Base-by-base conservation (phyloP, 2,113 vertebrate genomes). In the Rhagologus leucostigma region DNA sequence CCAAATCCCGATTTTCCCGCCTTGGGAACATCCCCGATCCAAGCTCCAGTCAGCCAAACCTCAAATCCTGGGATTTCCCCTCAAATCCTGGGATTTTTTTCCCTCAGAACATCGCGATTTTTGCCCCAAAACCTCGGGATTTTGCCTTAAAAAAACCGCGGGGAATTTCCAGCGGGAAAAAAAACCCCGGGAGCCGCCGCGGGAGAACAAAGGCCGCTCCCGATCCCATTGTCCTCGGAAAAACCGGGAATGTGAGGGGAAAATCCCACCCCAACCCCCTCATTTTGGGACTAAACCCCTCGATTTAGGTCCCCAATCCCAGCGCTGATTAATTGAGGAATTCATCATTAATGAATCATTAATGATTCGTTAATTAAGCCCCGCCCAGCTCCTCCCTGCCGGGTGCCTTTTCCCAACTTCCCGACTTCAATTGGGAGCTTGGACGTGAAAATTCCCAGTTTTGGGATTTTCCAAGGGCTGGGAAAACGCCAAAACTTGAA, bases 401-500 rank as follows among this genome's bases (percentile, higher is more conserved):
- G 29, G 12, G 3, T 15, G 9, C 9, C n/a, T 39, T 4, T 27
- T 19, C 26, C 24, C 15, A 11, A 16, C 3, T 62, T 39, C 21
- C 29, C 6, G 29, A 16, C 5, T 2, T 9, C 3, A 24, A 14
- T 0, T 23, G 41, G 18, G 55, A 57, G 41, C 0, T 46, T 7
- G 53, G 53, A 6, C 5, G 1, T 16, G 16, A 14, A 37, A 30
- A 49, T 50, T 33, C 13, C 3, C 17, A 1, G 8, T 41, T 50
- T 59, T 4, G 46, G 22, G 57, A 1, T 0, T 41, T 33, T 24
- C 10, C 3, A 7, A 16, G 1, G 56, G 56, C 3, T 37, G 29
- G n/a, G 29, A 1, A 37, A 76, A 9, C 2, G 11, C 8, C 5
- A 1, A 4, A 18, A 47, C 32, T 11, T 6, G 8, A 3, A 8